Evolutionary conservation across 2,113 vertebrate genomes (phyloP).

Genomic region (Calyptomena viridis): DNA sequence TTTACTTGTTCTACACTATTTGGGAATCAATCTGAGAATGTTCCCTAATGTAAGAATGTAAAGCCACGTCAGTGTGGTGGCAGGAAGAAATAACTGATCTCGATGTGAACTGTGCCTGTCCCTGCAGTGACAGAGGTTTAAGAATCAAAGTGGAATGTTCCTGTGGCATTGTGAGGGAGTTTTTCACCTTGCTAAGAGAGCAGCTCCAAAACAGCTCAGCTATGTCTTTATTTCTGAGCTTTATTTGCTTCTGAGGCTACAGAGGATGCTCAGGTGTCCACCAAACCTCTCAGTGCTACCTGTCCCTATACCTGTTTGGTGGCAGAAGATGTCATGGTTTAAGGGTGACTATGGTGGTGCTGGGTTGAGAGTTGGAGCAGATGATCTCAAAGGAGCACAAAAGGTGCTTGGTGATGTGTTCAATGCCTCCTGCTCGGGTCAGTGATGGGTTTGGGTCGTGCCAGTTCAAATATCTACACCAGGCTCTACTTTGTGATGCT

Average conservation of each 20-base stretch:
- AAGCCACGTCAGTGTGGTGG: background rate
- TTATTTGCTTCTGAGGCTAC: background rate
- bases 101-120: background rate
- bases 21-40: background rate
- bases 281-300: rapidly evolving
- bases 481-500: background rate
- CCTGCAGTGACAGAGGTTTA: background rate
- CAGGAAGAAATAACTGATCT: background rate
- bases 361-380: background rate
- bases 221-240: background rate
- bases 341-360: background rate
- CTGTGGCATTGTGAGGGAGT: background rate
- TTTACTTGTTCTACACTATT: background rate
- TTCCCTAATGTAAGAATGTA: background rate
- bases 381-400: background rate
- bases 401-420: background rate
- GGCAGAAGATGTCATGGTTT: background rate
- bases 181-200: background rate
- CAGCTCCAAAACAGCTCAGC: background rate
- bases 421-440: rapidly evolving
- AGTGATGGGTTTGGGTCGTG: background rate
- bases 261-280: background rate
- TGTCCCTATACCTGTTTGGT: background rate
- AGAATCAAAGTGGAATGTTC: background rate
- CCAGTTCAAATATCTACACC: background rate